Conservation (phyloP, 2,888 invertebrate genomes). For the Blera fallax region DNA sequence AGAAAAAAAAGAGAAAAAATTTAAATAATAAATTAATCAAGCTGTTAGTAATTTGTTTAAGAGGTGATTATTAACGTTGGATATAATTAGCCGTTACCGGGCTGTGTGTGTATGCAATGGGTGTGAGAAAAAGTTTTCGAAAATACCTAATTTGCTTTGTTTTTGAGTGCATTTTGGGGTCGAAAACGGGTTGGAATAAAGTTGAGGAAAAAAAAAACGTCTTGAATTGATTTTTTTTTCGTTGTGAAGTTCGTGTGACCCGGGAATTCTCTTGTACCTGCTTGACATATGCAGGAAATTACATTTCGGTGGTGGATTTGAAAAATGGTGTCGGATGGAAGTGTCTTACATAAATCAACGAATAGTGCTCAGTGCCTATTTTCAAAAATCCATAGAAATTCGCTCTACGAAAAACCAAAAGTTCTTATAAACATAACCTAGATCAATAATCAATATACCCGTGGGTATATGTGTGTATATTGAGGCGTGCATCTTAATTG, state of each 20-base stretch:
- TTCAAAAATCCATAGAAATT: slow-evolving; percentile 4
- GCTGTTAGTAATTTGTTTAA: slow-evolving; percentile 30
- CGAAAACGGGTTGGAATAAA: slow-evolving; percentile 26
- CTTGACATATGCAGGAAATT: slow-evolving; percentile 44
- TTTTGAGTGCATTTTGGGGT: slow-evolving; percentile 62
- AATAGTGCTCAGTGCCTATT: neutral
- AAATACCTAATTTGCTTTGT: slow-evolving; percentile 14
- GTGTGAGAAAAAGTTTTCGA: slow-evolving; percentile 25
- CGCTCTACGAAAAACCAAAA: neutral
- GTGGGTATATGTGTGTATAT: slow-evolving; percentile 21
- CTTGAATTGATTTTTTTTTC: slow-evolving; percentile 41
- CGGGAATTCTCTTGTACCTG: slow-evolving; percentile 55
- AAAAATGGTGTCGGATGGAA: neutral
- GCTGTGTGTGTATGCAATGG: slow-evolving; percentile 26
- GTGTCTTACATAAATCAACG: slow-evolving; percentile 56
- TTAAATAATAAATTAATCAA: slow-evolving; percentile 8
- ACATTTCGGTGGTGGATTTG: slow-evolving; percentile 38
- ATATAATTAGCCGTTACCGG: neutral
- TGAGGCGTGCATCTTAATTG: slow-evolving; percentile 60
- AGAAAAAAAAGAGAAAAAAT: slow-evolving; percentile 14
- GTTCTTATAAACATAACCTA: slow-evolving; percentile 74
- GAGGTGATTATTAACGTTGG: neutral
- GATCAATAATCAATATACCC: slow-evolving; percentile 74
- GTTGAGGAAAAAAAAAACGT: neutral
- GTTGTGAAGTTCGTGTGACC: slow-evolving; percentile 32